Evolutionary conservation across 2,888 invertebrate genomes (phyloP), one percentile per base, ranked within the genome.

Genomic region (Dryobota labecula): DNA sequence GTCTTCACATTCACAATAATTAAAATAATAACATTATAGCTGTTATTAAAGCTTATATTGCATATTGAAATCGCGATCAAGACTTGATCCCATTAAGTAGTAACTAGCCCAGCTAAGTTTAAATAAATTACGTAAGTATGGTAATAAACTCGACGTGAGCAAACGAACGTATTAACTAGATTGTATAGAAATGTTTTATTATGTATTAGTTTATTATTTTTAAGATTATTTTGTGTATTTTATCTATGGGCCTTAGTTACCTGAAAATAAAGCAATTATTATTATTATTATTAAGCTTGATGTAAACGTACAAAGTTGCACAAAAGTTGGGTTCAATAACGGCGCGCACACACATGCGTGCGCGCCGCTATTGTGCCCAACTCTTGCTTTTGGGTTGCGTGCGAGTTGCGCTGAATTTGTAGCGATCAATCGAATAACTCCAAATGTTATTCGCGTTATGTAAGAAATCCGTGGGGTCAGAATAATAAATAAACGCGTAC

Each of bases 81-180:
- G 13, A 47, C 47, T 20, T 27, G n/a, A n/a, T n/a, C 7, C 1
- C 6, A 53, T 54, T n/a, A 41, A 8, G 18, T 30, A 45, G 33
- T 27, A 20, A 54, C 38, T 13, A 41, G 47, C 47, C 24, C 9
- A 62, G 56, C 15, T 13, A 72, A 47, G 57, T 27, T 38, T 51
- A 70, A 67, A 38, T 53, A 56, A 63, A 41, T 82, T 79, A 72
- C 58, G 61, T 74, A 76, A 84, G 20, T 57, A 54, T 69, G 68
- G 27, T 67, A 73, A 58, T 62, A 47, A 36, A 51, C 6, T 49
- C 54, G 61, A 47, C 76, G 73, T 74, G 72, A 72, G 66, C 83
- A 84, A 84, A 83, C 58, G 57, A 82, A 73, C 72, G n/a, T n/a
- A n/a, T n/a, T n/a, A n/a, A n/a, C n/a, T n/a, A n/a, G n/a, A n/a